Base-by-base conservation (phyloP, 2,113 vertebrate genomes). In the Leuciscus idus region DNA sequence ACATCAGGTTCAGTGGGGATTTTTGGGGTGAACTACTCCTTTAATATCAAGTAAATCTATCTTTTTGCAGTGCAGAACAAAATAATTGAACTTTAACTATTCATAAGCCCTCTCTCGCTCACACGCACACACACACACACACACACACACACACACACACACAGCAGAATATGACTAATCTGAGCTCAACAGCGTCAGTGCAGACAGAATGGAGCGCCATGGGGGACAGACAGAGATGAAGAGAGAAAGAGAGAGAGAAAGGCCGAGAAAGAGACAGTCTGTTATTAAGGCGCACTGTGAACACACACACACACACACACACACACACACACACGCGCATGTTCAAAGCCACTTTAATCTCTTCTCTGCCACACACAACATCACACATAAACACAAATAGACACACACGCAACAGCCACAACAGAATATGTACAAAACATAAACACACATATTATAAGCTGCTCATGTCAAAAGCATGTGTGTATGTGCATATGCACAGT, bases 331-430 rank as follows among this genome's bases (percentile, higher is more conserved):
- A 3, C 15, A 52, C 78, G 7, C 39, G 4, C 72, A 12, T 12
- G 55, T 66, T 66, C 61, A 81, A 66, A 81, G 79, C 61, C 43
- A 36, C 83, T 77, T 39, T 76, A 86, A 84, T 87, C 76, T 86
- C 66, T 68, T 23, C 62, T 15, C 62, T 15, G 68, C 66, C 64
- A 85, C 79, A 83, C 15, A 83, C 15, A 43, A 79, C 64, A 85
- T 80, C 83, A 88, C 72, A 87, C 85, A 90, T 68, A 62, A 81
- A 75, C 57, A 52, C 73, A 79, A 55, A 79, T 26, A 39, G 73
- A 84, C 2, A 50, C 84, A 73, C 81, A 81, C 66, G 3, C 12
- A 46, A 23, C 19, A 21, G 21, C 55, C 19, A 21, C 55, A 57
- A 2, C 19, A 52, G 33, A 30, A 78, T 77, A 46, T 80, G 33